A percentile compares a stretch with the other conserved stretches of the same genome.
Conservation (phyloP, 2,113 vertebrate genomes). For the Cyphomyrus plagiostoma region DNA sequence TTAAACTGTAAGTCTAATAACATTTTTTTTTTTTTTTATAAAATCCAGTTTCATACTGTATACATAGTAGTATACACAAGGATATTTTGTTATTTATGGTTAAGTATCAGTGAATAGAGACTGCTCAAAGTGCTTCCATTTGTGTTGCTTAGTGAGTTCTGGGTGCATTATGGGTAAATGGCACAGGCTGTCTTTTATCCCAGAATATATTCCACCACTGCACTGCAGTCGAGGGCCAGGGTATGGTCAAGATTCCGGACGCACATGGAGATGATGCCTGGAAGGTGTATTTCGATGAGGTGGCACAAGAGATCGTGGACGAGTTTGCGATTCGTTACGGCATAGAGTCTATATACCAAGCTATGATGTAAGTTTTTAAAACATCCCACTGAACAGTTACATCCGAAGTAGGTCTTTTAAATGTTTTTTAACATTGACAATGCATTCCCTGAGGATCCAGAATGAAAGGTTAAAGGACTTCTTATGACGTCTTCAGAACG, state of each 20-base stretch:
- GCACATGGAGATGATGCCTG: conserved; percentile 87
- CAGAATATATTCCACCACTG: conserved; percentile 89
- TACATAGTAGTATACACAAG: neutral
- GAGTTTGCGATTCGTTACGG: conserved; percentile 97
- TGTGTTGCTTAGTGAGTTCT: neutral
- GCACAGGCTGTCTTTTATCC: neutral
- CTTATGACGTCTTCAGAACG: neutral
- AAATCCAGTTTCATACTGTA: neutral
- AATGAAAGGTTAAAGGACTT: neutral
- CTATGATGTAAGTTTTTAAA: conserved; percentile 83
- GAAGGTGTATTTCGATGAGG: conserved; percentile 95
- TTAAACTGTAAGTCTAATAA: neutral
- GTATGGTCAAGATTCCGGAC: conserved; percentile 76
- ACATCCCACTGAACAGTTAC: neutral
- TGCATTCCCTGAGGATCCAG: neutral
- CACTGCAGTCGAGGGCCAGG: conserved; percentile 78
- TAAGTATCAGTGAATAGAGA: neutral
- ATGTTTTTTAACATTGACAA: neutral
- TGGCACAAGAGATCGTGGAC: conserved; percentile 88
- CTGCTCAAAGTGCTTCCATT: neutral
- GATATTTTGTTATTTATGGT: neutral
- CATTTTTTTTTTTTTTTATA: neutral
- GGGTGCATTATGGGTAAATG: neutral
- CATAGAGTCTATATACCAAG: conserved; percentile 93
- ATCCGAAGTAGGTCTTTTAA: neutral